Base-by-base conservation (phyloP, 2,888 invertebrate species). In the Iselma pallidipennis region DNA sequence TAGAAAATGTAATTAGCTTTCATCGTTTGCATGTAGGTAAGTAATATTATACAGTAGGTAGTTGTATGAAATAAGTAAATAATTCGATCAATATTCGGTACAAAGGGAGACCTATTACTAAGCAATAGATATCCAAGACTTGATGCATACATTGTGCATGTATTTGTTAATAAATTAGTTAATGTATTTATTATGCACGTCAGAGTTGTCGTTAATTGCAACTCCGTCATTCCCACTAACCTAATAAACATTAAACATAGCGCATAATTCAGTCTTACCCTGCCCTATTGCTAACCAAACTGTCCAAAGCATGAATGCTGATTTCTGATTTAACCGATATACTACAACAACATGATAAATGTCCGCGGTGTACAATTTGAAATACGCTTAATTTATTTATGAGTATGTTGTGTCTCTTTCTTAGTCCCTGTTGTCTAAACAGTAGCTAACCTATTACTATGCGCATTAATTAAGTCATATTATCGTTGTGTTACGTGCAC, bases 211-310 rank as follows among this genome's bases (percentile, higher is more conserved):
- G 78, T 79, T 80, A 80, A 80, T 80, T 80, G 77, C 78, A 74
- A 73, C 77, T 76, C 77, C 78, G 79, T 79, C 78, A 80, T 79
- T 78, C 74, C 78, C 80, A 78, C 77, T 76, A 74, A 76, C 76
- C 79, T 79, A 80, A 80, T 80, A 80, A 80, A 80, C 80, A 80
- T 80, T 80, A 78, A 79, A 80, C 79, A 80, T 78, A 75, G 76
- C 76, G 78, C 77, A 80, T 80, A 79, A 79, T 79, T 80, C 77
- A 80, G 79, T 79, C 80, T 80, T 80, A 80, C 76, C 74, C 76
- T 76, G 76, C 74, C 74, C 76, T 63, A 66, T 55, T 51, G 58
- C 68, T 71, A 70, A 42, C 42, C 73, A 69, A 71, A 71, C 72
- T 69, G 72, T 71, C 71, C 72, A 65, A 66, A 65, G 71, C 71